Evolutionary conservation across 2,888 invertebrate species (phyloP).

Genomic region (Drosophila helvetica): DNA sequence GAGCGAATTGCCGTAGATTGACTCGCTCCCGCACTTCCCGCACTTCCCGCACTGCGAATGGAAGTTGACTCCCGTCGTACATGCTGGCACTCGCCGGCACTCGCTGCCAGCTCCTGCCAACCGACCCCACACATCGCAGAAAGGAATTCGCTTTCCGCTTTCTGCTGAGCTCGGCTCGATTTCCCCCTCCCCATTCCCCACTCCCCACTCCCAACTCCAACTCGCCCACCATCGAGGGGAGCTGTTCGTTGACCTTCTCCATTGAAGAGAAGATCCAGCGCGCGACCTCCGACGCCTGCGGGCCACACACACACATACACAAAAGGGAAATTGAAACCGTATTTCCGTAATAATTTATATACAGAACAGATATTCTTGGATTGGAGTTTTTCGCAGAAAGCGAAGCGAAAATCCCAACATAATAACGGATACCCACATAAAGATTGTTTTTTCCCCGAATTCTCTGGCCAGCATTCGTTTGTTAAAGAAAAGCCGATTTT

Average conservation of each 20-base stretch:
- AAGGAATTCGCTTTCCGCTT: conserved; percentile 19
- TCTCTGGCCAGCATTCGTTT: background rate
- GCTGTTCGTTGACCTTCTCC: background rate
- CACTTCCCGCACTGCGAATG: too few relatives aligned
- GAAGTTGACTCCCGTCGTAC: conserved; percentile 3
- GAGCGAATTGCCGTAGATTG: conserved; percentile 66
- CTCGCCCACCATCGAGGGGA: background rate
- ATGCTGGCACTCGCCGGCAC: too few relatives aligned
- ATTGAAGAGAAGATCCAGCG: background rate
- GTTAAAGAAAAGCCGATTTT: too few relatives aligned
- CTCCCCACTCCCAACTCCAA: too few relatives aligned
- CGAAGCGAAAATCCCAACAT: too few relatives aligned
- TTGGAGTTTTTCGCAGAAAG: background rate
- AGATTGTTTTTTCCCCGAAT: background rate
- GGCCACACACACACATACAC: conserved; percentile 1
- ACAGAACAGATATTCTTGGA: conserved; percentile 37
- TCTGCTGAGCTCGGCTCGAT: conserved; percentile 52
- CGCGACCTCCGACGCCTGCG: too few relatives aligned
- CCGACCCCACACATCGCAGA: conserved; percentile 4
- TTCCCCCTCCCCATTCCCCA: background rate
- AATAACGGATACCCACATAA: background rate
- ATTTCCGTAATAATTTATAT: conserved; percentile 60
- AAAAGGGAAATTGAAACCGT: conserved; percentile 62
- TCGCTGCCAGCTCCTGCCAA: background rate
- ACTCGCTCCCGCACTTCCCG: too few relatives aligned